Evolutionary conservation across 2,888 invertebrate species (phyloP).

Genomic region (Epirrita christyi): DNA sequence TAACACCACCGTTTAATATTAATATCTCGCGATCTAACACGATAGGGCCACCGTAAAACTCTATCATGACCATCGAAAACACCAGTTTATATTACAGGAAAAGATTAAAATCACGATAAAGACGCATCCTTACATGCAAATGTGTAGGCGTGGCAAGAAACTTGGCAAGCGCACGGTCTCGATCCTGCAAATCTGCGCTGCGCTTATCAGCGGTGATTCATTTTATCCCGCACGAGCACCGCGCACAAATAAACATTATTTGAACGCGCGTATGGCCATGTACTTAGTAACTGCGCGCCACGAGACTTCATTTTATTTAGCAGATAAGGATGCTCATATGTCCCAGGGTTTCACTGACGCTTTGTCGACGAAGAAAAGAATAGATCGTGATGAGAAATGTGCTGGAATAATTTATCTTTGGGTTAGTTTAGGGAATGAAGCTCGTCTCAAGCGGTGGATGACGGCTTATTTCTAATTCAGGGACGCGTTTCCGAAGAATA

Average conservation of each 20-base stretch:
- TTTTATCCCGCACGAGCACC: conserved; percentile 57
- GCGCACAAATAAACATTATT: conserved; percentile 49
- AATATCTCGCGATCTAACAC: conserved; percentile 50
- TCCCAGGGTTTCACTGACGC: conserved; percentile 71
- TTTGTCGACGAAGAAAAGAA: conserved; percentile 74
- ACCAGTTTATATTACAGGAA: conserved; percentile 38
- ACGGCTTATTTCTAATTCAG: conserved; percentile 74
- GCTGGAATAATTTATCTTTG: conserved; percentile 78
- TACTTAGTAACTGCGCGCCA: conserved; percentile 64
- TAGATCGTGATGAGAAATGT: conserved; percentile 77
- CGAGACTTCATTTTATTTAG: conserved; percentile 70
- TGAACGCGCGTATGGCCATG: conserved; percentile 50
- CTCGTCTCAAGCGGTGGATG: conserved; percentile 65
- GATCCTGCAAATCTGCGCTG: conserved; percentile 76
- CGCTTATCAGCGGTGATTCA: conserved; percentile 81
- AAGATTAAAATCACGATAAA: conserved; percentile 55
- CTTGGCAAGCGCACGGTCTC: conserved; percentile 53
- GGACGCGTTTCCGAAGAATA: conserved; percentile 65
- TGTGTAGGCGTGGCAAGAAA: conserved; percentile 72
- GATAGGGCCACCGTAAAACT: conserved; percentile 37
- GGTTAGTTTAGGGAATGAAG: conserved; percentile 72
- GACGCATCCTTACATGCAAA: conserved; percentile 66
- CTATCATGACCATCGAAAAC: conserved; percentile 27
- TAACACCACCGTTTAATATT: conserved; percentile 46
- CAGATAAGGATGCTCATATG: conserved; percentile 72